phyloP scores from a whole-genome alignment of 2,888 invertebrate genomes.

The Eutolmus rufibarbis region DNA sequence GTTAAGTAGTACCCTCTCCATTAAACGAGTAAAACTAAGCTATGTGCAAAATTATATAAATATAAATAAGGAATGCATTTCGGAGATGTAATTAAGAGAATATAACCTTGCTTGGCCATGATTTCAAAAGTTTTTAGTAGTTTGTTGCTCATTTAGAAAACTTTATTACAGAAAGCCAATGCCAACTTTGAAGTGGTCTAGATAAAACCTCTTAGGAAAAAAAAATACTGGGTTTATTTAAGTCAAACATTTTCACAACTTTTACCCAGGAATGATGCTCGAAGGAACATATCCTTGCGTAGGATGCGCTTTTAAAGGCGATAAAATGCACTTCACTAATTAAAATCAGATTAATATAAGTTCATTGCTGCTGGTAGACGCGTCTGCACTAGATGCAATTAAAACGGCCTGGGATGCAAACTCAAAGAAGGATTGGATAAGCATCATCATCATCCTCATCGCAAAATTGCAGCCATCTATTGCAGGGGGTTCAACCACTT shows the following conservation, averaged over 20 bases:
- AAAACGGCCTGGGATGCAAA: background rate
- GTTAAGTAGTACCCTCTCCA: no score
- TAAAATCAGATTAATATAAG: background rate
- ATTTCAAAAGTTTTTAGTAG: background rate
- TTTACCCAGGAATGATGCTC: background rate
- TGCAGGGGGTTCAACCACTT: background rate
- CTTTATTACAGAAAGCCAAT: background rate
- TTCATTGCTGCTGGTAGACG: background rate
- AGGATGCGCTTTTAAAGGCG: background rate
- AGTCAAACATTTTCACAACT: background rate
- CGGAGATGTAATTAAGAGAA: background rate
- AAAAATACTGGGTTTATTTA: background rate
- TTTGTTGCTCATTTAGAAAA: background rate
- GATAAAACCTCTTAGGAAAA: background rate
- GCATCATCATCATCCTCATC: background rate
- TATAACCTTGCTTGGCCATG: background rate
- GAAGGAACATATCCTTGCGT: background rate
- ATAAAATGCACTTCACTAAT: background rate
- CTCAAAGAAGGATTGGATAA: background rate
- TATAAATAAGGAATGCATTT: background rate
- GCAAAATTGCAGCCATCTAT: constrained; percentile 6
- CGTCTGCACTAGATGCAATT: background rate
- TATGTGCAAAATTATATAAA: background rate
- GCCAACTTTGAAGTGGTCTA: background rate
- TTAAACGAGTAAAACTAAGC: background rate